A percentile compares a stretch with the other conserved stretches of the same genome.
phyloP scores from a whole-genome alignment of 2,797 vertebrate species.

The Sylvilagus floridanus region DNA sequence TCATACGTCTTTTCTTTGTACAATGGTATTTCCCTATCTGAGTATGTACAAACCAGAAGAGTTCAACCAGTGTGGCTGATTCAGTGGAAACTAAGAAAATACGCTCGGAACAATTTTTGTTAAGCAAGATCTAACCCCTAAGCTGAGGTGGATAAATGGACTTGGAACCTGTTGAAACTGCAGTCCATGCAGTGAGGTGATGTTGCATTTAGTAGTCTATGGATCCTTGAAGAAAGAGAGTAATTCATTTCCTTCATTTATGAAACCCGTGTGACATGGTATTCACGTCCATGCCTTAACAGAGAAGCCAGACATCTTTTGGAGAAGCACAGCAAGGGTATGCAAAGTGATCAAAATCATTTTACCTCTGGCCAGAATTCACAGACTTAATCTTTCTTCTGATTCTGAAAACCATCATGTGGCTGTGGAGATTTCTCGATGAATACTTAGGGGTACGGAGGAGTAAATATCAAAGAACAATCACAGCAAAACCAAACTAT shows the following conservation, averaged over 20 bases:
- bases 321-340: background rate
- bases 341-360: constrained; percentile 66
- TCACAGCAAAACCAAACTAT: background rate
- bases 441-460: background rate
- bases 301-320: background rate
- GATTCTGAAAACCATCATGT: constrained; percentile 9
- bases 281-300: background rate
- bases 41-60: background rate
- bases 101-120: background rate
- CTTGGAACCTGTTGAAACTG: background rate
- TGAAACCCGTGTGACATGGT: background rate
- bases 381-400: constrained; percentile 60
- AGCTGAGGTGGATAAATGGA: background rate
- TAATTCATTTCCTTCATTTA: constrained; percentile 2
- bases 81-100: background rate
- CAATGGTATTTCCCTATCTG: background rate
- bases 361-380: constrained; percentile 55
- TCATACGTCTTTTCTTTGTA: background rate
- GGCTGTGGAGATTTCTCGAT: background rate
- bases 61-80: background rate
- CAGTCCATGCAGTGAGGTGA: background rate
- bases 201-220: background rate
- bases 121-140: background rate
- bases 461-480: background rate
- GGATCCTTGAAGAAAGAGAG: background rate